These are phyloP conservation scores for Hemicentrotus pulcherrimus DNA, from an alignment of 35 echinoderm and acorn worm genomes.

Conservation along the genomic window DNA sequence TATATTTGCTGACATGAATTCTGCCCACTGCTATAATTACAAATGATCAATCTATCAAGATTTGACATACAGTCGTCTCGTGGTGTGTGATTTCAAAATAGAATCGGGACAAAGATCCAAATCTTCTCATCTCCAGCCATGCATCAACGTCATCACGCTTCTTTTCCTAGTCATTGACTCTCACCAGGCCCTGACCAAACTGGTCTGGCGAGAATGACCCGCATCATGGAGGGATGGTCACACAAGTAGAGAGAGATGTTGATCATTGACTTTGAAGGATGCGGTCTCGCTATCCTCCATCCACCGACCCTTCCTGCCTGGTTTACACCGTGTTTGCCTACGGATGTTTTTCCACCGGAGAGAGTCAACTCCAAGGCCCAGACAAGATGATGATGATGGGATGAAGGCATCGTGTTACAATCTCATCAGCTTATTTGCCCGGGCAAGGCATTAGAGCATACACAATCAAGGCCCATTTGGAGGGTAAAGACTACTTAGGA, in stretches of 20 bases:
- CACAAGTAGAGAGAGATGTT: neutral
- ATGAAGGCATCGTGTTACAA: constrained; percentile 17
- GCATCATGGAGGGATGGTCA: neutral
- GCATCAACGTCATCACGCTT: neutral
- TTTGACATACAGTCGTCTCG: neutral
- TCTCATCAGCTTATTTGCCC: neutral
- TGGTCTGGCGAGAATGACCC: neutral
- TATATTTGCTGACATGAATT: neutral
- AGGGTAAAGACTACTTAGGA: constrained; percentile 1
- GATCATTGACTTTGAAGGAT: neutral
- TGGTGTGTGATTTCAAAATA: neutral
- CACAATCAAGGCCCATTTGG: constrained; percentile 16
- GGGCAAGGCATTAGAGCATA: neutral
- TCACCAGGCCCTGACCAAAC: neutral
- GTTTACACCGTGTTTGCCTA: constrained; percentile 5
- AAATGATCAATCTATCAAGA: neutral
- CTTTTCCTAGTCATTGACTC: neutral
- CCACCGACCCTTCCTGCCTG: neutral
- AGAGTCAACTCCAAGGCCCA: neutral
- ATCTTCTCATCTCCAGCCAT: neutral
- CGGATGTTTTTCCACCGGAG: neutral
- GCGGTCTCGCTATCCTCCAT: neutral
- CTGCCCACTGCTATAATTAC: neutral
- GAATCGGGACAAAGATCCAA: neutral
- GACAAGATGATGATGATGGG: constrained; percentile 2